Evolutionary conservation across 2,888 invertebrate species (phyloP).

Genomic region (Eupithecia insigniata): DNA sequence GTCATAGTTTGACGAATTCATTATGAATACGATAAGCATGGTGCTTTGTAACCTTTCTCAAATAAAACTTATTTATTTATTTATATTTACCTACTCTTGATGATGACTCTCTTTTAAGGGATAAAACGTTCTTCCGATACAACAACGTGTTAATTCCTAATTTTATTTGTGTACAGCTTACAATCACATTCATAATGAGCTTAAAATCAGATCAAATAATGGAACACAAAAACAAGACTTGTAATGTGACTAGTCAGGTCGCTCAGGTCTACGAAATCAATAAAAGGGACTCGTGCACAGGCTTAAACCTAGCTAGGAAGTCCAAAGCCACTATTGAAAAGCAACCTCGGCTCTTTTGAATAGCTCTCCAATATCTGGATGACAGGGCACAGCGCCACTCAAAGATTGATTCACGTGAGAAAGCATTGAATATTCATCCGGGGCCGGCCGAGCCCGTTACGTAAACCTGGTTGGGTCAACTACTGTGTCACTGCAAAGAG

Average conservation of each 20-base stretch:
- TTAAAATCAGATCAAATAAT: neutral
- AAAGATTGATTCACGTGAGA: conserved; percentile 46
- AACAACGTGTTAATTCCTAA: no score
- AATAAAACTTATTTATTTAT: no score
- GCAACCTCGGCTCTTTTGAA: conserved; percentile 5
- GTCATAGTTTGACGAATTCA: no score
- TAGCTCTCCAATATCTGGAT: conserved; percentile 18
- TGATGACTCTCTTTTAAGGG: no score
- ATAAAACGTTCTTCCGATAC: no score
- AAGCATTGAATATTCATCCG: conserved; percentile 44
- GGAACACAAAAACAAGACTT: neutral
- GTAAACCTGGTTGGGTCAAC: conserved; percentile 26
- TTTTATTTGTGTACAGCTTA: no score
- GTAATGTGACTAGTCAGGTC: neutral
- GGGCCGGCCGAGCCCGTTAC: conserved; percentile 37
- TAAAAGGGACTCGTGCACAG: neutral
- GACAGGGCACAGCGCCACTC: conserved; percentile 33
- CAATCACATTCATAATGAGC: no score
- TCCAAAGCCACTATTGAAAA: neutral
- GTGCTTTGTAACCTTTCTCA: no score
- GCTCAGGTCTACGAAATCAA: neutral
- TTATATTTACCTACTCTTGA: no score
- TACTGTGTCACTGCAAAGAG: neutral
- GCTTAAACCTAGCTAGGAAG: neutral
- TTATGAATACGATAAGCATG: no score